Evolutionary conservation across 2,797 vertebrate genomes (phyloP).

Genomic region (Pelochelys cantorii): DNA sequence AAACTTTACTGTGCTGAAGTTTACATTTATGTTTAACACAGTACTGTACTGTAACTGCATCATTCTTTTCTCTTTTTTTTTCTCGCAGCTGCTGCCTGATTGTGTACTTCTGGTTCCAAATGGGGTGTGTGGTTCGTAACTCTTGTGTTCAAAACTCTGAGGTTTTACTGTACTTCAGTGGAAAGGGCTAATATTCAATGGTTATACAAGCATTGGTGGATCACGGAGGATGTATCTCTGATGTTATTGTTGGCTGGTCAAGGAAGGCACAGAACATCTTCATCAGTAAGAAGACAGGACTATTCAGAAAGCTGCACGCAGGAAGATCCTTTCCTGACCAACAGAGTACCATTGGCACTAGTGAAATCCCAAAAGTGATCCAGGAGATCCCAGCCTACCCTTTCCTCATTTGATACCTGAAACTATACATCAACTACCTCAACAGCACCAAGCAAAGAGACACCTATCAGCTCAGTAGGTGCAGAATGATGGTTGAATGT

Average conservation of each 20-base stretch:
- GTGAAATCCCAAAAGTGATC: background rate
- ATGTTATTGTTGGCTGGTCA: background rate
- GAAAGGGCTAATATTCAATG: background rate
- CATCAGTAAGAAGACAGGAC: background rate
- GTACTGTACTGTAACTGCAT: no score
- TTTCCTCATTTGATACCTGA: background rate
- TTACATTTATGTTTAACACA: no score
- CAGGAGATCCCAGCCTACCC: no score
- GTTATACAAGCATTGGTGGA: background rate
- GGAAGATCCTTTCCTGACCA: background rate
- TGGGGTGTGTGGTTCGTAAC: no score
- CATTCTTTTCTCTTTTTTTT: no score
- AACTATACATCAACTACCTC: background rate
- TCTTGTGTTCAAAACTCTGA: no score
- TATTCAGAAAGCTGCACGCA: background rate
- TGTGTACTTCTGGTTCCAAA: no score
- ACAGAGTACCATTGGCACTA: background rate
- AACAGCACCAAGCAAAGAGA: background rate
- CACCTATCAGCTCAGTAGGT: background rate
- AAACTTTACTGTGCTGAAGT: no score
- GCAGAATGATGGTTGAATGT: background rate
- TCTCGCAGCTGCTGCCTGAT: no score
- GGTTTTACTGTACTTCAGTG: background rate
- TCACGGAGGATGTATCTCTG: background rate
- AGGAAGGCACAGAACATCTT: background rate